Percentiles rank a stretch among this genome's conserved stretches.
Conservation (phyloP, 2,888 invertebrate genomes). For the Ecliptopera silaceata region DNA sequence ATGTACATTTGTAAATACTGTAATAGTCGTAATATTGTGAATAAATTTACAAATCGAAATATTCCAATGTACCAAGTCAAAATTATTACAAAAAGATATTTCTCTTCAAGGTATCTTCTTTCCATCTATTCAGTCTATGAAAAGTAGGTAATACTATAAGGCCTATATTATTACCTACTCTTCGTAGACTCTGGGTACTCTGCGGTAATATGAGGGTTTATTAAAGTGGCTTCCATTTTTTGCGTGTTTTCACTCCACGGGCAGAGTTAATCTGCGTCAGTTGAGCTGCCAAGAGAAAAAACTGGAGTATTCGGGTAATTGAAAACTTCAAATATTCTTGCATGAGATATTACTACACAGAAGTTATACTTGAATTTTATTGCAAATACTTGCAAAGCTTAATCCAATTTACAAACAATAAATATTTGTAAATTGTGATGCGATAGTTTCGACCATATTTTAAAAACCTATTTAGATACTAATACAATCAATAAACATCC, state of each 20-base stretch:
- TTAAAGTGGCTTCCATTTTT: conserved; percentile 64
- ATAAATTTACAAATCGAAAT: no score
- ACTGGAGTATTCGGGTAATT: conserved; percentile 4
- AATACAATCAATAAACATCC: background rate
- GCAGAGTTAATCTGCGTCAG: conserved; percentile 48
- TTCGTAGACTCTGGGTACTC: conserved; percentile 22
- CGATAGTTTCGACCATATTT: no score
- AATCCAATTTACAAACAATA: no score
- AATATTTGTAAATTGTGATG: no score
- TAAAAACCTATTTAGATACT: no score
- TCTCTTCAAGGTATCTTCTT: background rate
- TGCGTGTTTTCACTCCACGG: conserved; percentile 48
- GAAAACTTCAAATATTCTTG: background rate
- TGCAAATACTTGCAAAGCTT: no score
- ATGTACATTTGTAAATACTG: no score
- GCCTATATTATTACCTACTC: no score
- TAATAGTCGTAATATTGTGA: no score
- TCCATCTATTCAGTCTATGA: conserved; percentile 8
- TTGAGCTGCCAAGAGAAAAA: conserved; percentile 19
- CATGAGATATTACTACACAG: no score
- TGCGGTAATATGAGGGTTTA: conserved; percentile 60
- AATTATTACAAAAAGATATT: conserved; percentile 1
- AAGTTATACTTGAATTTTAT: no score
- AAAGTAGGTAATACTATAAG: conserved; percentile 27
- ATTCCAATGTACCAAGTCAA: no score